Evolutionary conservation across 2,888 invertebrate species (phyloP), one percentile per base, ranked within the genome.

Genomic region (Agrypnus murinus): DNA sequence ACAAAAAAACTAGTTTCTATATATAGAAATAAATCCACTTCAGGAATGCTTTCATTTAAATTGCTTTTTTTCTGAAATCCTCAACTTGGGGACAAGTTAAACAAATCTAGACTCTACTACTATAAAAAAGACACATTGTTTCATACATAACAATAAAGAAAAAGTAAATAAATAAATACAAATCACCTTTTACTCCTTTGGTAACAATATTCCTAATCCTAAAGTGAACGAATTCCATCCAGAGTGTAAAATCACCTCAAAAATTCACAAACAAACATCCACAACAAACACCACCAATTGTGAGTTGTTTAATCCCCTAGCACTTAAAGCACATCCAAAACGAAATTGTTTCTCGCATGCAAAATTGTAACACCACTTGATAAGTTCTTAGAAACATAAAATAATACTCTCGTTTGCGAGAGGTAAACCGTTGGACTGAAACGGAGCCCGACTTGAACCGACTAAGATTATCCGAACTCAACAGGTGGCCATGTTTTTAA

Each of bases 401-500:
- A 60, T 60, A 53, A 63, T 45, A 57, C 55, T 40, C 65, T 63
- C 48, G 14, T 43, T 53, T 46, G 31, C 48, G 19, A 36, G 57
- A 57, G 36, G 64, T 57, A 68, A 63, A 74, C 72, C 68, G 69
- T 59, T 43, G 76, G 72, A 74, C 74, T 73, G 64, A 73, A 71
- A 69, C 64, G 62, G 36, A 68, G 60, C 58, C 75, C 75, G 75
- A 77, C 59, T 25, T 17, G 55, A 63, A 69, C 73, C 76, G 77
- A 75, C 70, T 57, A 69, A 57, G 69, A 65, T 66, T 65, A 60
- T 19, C 31, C 68, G 74, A 74, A 75, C 76, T 76, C 79, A 80
- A 80, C 80, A 80, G 79, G 80, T 80, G 78, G 80, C 77, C 78
- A 78, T 78, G 65, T 71, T 75, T 77, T 15, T 79, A 76, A 76